These are phyloP conservation scores for Callocephalon fimbriatum DNA, from an alignment of 2,113 vertebrate species.

Conservation along the genomic window DNA sequence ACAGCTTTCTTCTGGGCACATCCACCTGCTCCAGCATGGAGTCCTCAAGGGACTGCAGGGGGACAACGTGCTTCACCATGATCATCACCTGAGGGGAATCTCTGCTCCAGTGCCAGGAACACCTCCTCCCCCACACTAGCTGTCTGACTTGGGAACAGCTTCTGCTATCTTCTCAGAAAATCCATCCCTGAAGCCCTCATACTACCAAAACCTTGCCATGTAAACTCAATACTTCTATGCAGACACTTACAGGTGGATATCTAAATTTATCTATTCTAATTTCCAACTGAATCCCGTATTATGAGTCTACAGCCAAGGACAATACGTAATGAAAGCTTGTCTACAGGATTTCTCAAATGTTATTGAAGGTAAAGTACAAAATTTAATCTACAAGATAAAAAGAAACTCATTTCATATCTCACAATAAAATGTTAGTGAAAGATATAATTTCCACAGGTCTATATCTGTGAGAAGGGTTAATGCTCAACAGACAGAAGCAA, in stretches of 20 bases:
- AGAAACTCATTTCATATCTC: not conserved
- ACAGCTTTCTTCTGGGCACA: not conserved
- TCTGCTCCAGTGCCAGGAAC: not conserved
- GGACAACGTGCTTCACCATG: not conserved
- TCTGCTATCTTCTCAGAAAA: not conserved
- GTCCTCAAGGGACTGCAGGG: not conserved
- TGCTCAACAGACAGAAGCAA: not conserved
- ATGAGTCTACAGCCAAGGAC: not conserved
- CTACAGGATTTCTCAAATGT: not conserved
- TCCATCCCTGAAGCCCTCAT: accelerated
- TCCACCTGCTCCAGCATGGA: not conserved
- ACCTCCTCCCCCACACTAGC: not conserved
- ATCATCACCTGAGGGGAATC: not conserved
- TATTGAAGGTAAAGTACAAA: not conserved
- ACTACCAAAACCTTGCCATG: not conserved
- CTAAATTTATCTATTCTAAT: not conserved
- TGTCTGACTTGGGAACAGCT: not conserved
- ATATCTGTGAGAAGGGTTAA: not conserved
- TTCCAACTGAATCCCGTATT: not conserved
- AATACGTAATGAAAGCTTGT: accelerated
- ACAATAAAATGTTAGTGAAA: not conserved
- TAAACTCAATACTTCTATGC: not conserved
- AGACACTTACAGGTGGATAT: not conserved
- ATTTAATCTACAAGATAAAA: not conserved
- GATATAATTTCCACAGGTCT: not conserved